These are phyloP conservation scores for Dunckerocampus dactyliophorus DNA, from an alignment of 2,113 vertebrate genomes.

Conservation along the genomic window DNA sequence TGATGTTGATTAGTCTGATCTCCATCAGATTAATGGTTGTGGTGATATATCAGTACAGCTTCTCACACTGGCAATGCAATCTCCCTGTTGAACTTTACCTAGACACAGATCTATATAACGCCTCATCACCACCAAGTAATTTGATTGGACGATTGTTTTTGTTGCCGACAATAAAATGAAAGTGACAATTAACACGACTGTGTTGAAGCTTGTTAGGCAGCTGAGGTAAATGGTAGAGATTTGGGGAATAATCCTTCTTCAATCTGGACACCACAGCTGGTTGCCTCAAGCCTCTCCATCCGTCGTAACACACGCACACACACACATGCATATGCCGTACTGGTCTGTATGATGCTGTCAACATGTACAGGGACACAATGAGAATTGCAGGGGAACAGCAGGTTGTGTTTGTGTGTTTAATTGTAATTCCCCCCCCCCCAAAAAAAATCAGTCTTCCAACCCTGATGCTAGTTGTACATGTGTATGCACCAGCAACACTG, in stretches of 20 bases:
- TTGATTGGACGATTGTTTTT: slow-evolving; percentile 38
- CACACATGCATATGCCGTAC: slow-evolving; percentile 12
- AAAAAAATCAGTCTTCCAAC: slow-evolving; percentile 60
- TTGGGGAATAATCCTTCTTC: slow-evolving; percentile 64
- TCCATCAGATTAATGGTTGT: slow-evolving; percentile 7
- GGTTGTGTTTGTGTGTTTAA: slow-evolving; percentile 43
- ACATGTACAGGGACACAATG: slow-evolving; percentile 38
- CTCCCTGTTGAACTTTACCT: slow-evolving; percentile 14
- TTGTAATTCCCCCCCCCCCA: slow-evolving; percentile 35
- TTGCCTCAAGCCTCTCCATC: slow-evolving; percentile 46
- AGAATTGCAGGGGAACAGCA: slow-evolving; percentile 31
- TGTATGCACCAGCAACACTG: slow-evolving; percentile 39
- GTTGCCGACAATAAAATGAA: slow-evolving; percentile 36
- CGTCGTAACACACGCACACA: slow-evolving; percentile 5
- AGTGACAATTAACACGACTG: slow-evolving; percentile 52
- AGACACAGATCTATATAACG: slow-evolving; percentile 24
- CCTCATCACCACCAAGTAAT: slow-evolving; percentile 19
- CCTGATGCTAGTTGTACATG: slow-evolving; percentile 40
- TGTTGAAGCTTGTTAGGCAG: slow-evolving; percentile 56
- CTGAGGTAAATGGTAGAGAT: slow-evolving; percentile 63
- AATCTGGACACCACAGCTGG: slow-evolving; percentile 71
- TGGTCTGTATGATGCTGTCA: slow-evolving; percentile 41
- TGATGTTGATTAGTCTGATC: slow-evolving; percentile 32
- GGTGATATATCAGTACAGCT: slow-evolving; percentile 8
- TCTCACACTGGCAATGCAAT: slow-evolving; percentile 12